These are phyloP conservation scores for Pseudochaenichthys georgianus DNA, from an alignment of 2,797 vertebrate species.

Conservation along the genomic window DNA sequence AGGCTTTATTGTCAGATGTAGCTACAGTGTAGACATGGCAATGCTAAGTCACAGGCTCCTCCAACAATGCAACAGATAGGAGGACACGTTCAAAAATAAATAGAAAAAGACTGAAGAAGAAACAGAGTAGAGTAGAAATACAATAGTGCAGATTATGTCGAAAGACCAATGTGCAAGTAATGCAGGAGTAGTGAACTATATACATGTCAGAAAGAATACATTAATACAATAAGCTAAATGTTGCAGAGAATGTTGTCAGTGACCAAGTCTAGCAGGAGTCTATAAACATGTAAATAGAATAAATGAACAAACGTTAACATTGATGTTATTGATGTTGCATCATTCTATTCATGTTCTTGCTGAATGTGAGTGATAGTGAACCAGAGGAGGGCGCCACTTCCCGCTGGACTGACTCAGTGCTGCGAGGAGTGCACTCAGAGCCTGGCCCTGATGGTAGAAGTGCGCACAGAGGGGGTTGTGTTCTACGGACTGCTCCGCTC, in stretches of 20 bases:
- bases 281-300: not conserved
- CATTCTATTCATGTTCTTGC: not conserved
- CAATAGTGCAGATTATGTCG: too few species aligned
- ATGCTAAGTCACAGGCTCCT: too few species aligned
- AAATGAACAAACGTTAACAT: not conserved
- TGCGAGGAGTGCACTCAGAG: conserved; percentile 44
- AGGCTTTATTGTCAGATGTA: too few species aligned
- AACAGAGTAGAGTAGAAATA: too few species aligned
- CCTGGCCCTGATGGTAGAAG: conserved; percentile 51
- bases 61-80: too few species aligned
- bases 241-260: not conserved
- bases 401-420: conserved; percentile 38
- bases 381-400: conserved; percentile 37
- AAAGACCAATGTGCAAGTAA: too few species aligned
- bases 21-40: too few species aligned
- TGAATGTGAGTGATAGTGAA: conserved; percentile 34
- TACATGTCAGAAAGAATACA: too few species aligned
- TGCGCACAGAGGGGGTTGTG: conserved; percentile 24
- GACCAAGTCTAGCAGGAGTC: not conserved
- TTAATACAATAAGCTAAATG: too few species aligned
- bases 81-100: too few species aligned
- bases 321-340: not conserved
- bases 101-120: too few species aligned
- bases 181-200: too few species aligned
- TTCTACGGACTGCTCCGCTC: conserved; percentile 31